Evolutionary conservation across 1,140 invertebrate genomes (phyloP).

Genomic region (Dryas iulia): DNA sequence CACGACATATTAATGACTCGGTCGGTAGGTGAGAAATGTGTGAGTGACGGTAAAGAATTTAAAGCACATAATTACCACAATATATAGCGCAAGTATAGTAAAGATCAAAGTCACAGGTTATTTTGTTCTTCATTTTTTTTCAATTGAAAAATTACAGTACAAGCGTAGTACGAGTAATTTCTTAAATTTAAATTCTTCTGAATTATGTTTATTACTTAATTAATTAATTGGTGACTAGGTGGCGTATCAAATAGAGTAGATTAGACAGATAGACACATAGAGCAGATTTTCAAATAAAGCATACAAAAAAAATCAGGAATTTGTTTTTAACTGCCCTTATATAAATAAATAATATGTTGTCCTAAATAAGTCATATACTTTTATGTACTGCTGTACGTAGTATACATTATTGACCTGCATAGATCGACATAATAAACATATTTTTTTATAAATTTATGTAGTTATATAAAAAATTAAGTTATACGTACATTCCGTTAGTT

Average conservation of each 20-base stretch:
- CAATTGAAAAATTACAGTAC: no score
- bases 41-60: conserved; percentile 3
- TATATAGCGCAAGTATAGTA: no score
- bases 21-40: background rate
- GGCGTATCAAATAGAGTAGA: background rate
- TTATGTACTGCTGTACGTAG: no score
- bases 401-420: no score
- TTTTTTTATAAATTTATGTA: background rate
- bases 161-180: no score
- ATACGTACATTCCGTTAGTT: background rate
- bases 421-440: no score
- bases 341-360: background rate
- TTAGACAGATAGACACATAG: background rate
- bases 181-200: no score
- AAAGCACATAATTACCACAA: background rate
- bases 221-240: background rate
- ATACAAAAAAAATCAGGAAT: background rate
- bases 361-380: no score
- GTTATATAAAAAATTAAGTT: no score
- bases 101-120: background rate
- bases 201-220: no score
- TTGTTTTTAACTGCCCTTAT: background rate
- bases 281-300: background rate
- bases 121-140: background rate
- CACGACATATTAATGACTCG: conserved; percentile 7